Base-by-base conservation (phyloP, 1,140 invertebrate species). In the Meloidogyne chitwoodi region DNA sequence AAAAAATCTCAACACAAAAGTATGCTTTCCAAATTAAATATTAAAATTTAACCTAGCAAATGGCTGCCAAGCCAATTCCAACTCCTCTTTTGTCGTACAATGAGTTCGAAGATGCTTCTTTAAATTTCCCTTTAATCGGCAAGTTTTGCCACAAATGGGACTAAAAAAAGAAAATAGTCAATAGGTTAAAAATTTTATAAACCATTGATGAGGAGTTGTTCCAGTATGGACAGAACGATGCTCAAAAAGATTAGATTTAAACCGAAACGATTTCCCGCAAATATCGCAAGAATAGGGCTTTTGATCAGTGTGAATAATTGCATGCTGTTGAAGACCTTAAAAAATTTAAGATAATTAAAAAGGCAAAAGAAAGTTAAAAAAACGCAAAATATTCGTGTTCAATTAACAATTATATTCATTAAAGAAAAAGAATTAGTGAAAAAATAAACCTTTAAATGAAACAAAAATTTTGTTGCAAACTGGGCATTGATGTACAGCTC, bases 281-380 rank as follows among this genome's bases (percentile, higher is more conserved):
- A 87, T 87, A 65, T 86, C 85, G 73, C 85, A 86, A 44, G 81
- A 62, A 68, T 87, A 86, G 10, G 80, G 80, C 31, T 92, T 90
- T 76, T 91, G 90, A 73, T 90, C 90, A 0, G 91, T 91, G 79
- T 92, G 92, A 1, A 90, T 87, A 48, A 87, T 84, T 34, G 84
- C 79, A 65, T 87, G 86, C 69, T 86, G 85, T 72, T 84, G 83
- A 29, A 84, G 82, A 41, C 83, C 83, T 83, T 44, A 82, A 85
- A 56, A 31, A 19, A 69, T 44, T 19, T 14, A 19, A 48, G 4
- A 48, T 19, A 48, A 48, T 48, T 16, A 6, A 38, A 11, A 38
- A 38, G 34, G 34, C 34, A 11, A 10, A 10, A 6, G 12, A 38
- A 38, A 6, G 6, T 38, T 38, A 38, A 11, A 38, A 38, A 38